Evolutionary conservation across 2,888 invertebrate species (phyloP).

Genomic region (Gymnoscelis rufifasciata): DNA sequence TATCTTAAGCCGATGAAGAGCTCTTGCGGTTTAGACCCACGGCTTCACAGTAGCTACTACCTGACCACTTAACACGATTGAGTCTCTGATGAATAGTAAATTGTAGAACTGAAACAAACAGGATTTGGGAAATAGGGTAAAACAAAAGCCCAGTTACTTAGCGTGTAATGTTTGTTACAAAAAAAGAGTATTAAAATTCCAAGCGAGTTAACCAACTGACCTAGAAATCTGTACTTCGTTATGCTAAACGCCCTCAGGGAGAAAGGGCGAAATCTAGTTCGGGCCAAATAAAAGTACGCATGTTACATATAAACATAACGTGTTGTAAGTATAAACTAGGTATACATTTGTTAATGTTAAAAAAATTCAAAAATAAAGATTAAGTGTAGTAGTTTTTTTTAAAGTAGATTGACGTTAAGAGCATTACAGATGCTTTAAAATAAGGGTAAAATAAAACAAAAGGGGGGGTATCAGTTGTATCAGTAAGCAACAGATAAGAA

Average conservation of each 20-base stretch:
- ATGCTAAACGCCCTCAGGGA: constrained; percentile 8
- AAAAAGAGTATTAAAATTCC: background rate
- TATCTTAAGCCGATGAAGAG: constrained; percentile 12
- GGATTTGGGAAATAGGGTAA: constrained; percentile 17
- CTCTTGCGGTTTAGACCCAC: constrained; percentile 27
- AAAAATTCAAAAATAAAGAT: too few species aligned
- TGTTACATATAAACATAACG: too few species aligned
- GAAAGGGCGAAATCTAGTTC: constrained; percentile 8
- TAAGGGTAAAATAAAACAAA: too few species aligned
- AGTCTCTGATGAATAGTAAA: constrained; percentile 29
- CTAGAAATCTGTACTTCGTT: constrained; percentile 10
- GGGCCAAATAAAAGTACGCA: constrained; percentile 9
- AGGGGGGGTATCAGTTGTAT: too few species aligned
- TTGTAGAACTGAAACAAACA: constrained; percentile 36
- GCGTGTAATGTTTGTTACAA: too few species aligned
- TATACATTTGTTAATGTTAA: too few species aligned
- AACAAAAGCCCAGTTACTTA: too few species aligned
- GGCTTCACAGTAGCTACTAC: constrained; percentile 21
- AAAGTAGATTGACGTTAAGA: too few species aligned
- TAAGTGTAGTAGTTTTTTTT: too few species aligned
- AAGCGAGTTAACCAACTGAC: background rate
- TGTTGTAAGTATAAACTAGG: too few species aligned
- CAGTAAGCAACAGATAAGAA: too few species aligned
- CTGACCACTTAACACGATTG: constrained; percentile 48
- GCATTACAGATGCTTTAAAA: too few species aligned